Conservation (phyloP, 2,888 invertebrate species). For the Tachystola acroxantha region DNA sequence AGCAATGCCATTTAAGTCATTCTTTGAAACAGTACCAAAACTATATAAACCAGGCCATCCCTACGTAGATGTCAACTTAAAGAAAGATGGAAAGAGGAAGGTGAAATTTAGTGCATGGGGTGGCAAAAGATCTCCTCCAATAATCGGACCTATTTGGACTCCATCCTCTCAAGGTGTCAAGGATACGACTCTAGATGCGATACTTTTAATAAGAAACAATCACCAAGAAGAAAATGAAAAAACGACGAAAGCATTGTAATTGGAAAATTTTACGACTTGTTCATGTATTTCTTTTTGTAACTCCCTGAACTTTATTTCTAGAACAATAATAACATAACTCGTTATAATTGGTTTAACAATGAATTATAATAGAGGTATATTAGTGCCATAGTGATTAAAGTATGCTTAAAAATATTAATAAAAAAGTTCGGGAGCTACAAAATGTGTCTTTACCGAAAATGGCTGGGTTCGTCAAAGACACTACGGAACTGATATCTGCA, state of each 20-base stretch:
- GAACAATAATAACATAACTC: conserved; percentile 11
- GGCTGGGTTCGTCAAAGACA: conserved; percentile 50
- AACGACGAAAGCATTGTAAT: conserved; percentile 19
- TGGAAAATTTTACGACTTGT: conserved; percentile 7
- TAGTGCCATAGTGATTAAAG: conserved; percentile 36
- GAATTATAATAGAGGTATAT: conserved; percentile 19
- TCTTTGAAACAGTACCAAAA: conserved; percentile 45
- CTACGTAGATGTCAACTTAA: conserved; percentile 53
- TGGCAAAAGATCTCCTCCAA: conserved; percentile 63
- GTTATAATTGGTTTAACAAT: not conserved
- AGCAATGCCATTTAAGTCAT: conserved; percentile 51
- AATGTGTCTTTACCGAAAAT: conserved; percentile 32
- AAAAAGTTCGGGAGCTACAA: conserved; percentile 31
- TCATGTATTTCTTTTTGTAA: conserved; percentile 6
- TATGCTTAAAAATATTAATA: conserved; percentile 18
- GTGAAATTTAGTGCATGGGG: conserved; percentile 72
- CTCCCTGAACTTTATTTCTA: conserved; percentile 3
- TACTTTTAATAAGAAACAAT: conserved; percentile 49
- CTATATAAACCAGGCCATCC: conserved; percentile 60
- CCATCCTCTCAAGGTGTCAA: conserved; percentile 45
- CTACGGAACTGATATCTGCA: conserved; percentile 17
- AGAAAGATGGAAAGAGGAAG: conserved; percentile 67
- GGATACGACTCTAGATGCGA: conserved; percentile 48
- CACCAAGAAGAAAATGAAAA: conserved; percentile 23
- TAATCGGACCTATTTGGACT: conserved; percentile 71